These are phyloP conservation scores for Achlya flavicornis DNA, from an alignment of 2,888 invertebrate genomes.

Conservation along the genomic window DNA sequence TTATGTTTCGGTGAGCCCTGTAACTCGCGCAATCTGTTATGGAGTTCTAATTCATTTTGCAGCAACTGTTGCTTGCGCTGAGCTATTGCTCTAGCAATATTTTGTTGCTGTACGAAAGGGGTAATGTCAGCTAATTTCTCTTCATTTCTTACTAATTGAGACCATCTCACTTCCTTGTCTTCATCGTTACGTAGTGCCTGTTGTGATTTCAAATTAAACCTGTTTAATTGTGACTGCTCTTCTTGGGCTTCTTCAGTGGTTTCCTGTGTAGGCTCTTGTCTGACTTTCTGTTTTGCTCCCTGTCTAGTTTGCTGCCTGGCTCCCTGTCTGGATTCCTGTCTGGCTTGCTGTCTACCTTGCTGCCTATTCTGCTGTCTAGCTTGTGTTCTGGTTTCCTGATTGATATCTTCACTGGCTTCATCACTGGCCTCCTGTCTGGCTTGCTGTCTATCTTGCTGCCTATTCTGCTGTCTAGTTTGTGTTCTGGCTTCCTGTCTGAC, in stretches of 20 bases:
- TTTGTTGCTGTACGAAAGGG: constrained; percentile 34
- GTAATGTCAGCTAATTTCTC: constrained; percentile 28
- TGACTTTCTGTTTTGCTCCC: constrained; percentile 3
- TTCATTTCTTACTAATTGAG: constrained; percentile 13
- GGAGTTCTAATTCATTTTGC: constrained; percentile 34
- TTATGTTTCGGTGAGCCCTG: constrained; percentile 59
- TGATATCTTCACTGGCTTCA: background rate
- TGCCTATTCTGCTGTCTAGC: background rate
- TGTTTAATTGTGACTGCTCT: constrained; percentile 19
- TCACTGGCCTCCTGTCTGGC: background rate
- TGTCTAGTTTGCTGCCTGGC: background rate
- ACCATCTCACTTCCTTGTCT: constrained; percentile 9
- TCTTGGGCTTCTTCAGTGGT: constrained; percentile 11
- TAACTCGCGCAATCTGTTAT: constrained; percentile 37
- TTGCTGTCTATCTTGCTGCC: background rate
- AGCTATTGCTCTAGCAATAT: constrained; percentile 31
- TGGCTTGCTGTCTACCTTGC: background rate
- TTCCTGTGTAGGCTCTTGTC: constrained; percentile 11
- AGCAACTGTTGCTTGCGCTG: constrained; percentile 36
- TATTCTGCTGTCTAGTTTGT: background rate
- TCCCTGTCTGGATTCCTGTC: background rate
- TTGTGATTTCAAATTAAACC: constrained; percentile 27
- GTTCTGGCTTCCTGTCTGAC: background rate
- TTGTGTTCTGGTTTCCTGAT: background rate
- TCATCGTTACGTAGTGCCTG: constrained; percentile 20